Conservation (phyloP, 2,888 invertebrate genomes). For the Seira ritae region DNA sequence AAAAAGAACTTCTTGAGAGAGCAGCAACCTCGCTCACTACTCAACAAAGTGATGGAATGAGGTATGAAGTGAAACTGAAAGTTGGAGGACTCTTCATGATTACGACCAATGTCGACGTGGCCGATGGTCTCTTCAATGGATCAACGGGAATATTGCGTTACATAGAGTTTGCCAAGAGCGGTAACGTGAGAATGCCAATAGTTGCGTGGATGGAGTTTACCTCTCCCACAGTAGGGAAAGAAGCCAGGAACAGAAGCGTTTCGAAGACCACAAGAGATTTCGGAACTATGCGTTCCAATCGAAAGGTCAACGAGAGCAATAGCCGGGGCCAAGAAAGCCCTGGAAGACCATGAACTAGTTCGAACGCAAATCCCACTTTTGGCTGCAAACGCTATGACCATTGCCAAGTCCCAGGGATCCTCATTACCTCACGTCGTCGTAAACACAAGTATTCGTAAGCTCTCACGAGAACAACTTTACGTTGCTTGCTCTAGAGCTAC, state of each 20-base stretch:
- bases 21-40: neutral
- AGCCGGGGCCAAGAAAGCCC: neutral
- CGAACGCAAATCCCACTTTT: slow-evolving; percentile 68
- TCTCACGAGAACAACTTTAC: neutral
- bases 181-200: neutral
- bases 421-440: neutral
- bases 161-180: slow-evolving; percentile 16
- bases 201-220: slow-evolving; percentile 26
- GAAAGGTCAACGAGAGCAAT: neutral
- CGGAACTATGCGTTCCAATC: slow-evolving; percentile 18
- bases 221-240: slow-evolving; percentile 9
- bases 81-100: slow-evolving; percentile 60
- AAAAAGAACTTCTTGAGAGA: neutral
- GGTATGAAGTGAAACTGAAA: slow-evolving; percentile 66
- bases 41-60: slow-evolving; percentile 64
- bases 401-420: slow-evolving; percentile 61
- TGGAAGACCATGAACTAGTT: slow-evolving; percentile 10
- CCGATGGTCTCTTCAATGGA: slow-evolving; percentile 31
- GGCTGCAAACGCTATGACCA: slow-evolving; percentile 44
- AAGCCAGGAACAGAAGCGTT: neutral
- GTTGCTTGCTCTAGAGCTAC: neutral
- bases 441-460: neutral
- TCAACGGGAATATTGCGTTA: slow-evolving; percentile 33
- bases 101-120: slow-evolving; percentile 51
- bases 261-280: neutral